phyloP scores from a whole-genome alignment of 1,140 invertebrate genomes.

The Dinoponera quadriceps region DNA sequence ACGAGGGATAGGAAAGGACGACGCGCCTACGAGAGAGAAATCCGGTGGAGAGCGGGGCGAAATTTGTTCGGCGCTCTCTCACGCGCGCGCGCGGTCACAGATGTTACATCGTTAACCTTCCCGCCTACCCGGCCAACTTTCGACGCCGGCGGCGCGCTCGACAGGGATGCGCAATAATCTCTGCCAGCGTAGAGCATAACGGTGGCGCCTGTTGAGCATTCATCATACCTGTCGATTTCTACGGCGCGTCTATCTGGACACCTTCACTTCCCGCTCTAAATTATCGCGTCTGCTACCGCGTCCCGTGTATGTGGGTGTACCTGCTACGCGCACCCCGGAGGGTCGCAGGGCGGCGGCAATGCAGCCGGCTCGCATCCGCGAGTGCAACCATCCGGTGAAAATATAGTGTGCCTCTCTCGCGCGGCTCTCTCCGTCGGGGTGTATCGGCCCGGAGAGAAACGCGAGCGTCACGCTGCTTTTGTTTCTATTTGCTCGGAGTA shows the following conservation, averaged over 20 bases:
- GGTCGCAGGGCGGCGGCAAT: constrained; percentile 19
- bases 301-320: neutral
- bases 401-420: constrained; percentile 64
- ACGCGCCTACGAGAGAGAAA: neutral
- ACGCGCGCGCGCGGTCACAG: constrained; percentile 20
- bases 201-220: constrained; percentile 78
- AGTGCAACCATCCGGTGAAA: constrained; percentile 71
- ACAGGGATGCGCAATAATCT: constrained; percentile 78
- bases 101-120: constrained; percentile 63
- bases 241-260: constrained; percentile 79
- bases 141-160: constrained; percentile 63
- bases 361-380: constrained; percentile 54
- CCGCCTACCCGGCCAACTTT: constrained; percentile 55
- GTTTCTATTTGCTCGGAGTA: constrained; percentile 63
- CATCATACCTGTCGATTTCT: constrained; percentile 80
- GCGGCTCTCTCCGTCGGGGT: constrained; percentile 27
- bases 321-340: neutral
- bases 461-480: constrained; percentile 50
- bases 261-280: constrained; percentile 78
- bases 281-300: constrained; percentile 74
- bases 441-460: constrained; percentile 64
- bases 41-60: neutral
- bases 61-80: constrained; percentile 38
- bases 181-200: constrained; percentile 66
- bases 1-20: neutral